Evolutionary conservation across 30 jellyfish, hydroid and myxozoan genomes (phyloP), one percentile per base, ranked within the genome.

Genomic region (Turritopsis dohrnii): DNA sequence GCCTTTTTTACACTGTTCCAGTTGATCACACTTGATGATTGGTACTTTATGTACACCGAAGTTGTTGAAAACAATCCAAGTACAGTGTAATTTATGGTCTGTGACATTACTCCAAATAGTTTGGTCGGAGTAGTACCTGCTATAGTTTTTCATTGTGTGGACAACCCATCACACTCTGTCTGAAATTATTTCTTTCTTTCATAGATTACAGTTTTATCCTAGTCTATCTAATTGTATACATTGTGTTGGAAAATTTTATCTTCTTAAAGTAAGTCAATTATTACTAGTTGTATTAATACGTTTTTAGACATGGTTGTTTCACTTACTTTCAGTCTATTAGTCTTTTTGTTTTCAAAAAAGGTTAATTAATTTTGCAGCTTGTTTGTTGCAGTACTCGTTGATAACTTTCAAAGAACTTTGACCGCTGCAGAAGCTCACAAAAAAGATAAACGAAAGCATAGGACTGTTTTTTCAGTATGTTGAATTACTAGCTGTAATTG

Each of bases 341-440:
- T 18, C n/a, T n/a, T n/a, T 53, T 16, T n/a, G 17, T n/a, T n/a
- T n/a, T n/a, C n/a, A n/a, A n/a, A n/a, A n/a, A n/a, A n/a, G n/a
- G n/a, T 53, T 8, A 27, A 30, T 65, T 69, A 66, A n/a, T 65
- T 21, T 76, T 65, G 19, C 75, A 90, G 97, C 72, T 53, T 92
- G 84, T 92, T 92, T 79, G 98, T 92, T 21, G 98, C 98, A 16
- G 98, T 92, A 53, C 85, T 92, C n/a, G 98, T 92, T 5, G 98
- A 92, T 79, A 92, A 92, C 54, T 92, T 92, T 71, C 96, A 92
- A 80, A 84, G 98, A 8, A 92, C 98, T 29, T 88, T 92, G 66
- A 87, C 95, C 4, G 98, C 92, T 19, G 91, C 91, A n/a, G 98
- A 92, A 81, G 81, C 94, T 26, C 80, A 88, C 28, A 79, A 89